A percentile compares a stretch with the other conserved stretches of the same genome.
Conservation (phyloP, 1,140 invertebrate species). For the Aphelenchoides avenae region DNA sequence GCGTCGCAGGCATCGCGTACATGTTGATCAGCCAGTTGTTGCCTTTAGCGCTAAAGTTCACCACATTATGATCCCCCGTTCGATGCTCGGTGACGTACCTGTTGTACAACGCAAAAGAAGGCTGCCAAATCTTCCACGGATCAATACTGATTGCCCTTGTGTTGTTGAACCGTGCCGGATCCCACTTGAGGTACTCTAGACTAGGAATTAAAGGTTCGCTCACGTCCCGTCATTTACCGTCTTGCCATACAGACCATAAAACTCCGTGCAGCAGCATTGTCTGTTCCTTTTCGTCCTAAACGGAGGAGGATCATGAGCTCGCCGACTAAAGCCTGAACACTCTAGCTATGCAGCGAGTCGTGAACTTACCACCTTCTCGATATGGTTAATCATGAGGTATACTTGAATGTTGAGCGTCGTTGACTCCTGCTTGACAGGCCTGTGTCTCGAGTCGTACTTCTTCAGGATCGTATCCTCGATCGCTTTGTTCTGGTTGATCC, state of each 20-base stretch:
- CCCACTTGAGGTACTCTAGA: conserved; percentile 51
- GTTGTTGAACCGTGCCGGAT: conserved; percentile 45
- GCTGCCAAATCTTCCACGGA: conserved; percentile 56
- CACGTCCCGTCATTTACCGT: no score
- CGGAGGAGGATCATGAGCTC: not conserved
- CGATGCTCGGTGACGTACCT: conserved; percentile 10
- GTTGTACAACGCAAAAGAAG: conserved; percentile 56
- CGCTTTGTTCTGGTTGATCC: conserved; percentile 24
- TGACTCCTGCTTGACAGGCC: conserved; percentile 42
- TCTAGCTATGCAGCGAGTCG: not conserved
- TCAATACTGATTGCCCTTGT: conserved; percentile 45
- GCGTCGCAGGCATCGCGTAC: conserved; percentile 49
- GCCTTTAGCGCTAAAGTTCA: conserved; percentile 30
- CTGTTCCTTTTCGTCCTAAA: conserved; percentile 54
- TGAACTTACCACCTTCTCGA: conserved; percentile 40
- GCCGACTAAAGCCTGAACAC: not conserved
- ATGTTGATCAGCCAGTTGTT: conserved; percentile 57
- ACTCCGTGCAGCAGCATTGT: conserved; percentile 55
- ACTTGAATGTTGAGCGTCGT: conserved; percentile 35
- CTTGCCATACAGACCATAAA: conserved; percentile 34
- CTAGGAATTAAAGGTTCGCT: conserved; percentile 1
- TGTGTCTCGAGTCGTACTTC: conserved; percentile 43
- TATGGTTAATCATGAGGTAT: conserved; percentile 43
- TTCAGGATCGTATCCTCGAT: conserved; percentile 31
- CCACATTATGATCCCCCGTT: conserved; percentile 1